phyloP scores from a whole-genome alignment of 1,140 invertebrate species.

The Kradibia gibbosae region DNA sequence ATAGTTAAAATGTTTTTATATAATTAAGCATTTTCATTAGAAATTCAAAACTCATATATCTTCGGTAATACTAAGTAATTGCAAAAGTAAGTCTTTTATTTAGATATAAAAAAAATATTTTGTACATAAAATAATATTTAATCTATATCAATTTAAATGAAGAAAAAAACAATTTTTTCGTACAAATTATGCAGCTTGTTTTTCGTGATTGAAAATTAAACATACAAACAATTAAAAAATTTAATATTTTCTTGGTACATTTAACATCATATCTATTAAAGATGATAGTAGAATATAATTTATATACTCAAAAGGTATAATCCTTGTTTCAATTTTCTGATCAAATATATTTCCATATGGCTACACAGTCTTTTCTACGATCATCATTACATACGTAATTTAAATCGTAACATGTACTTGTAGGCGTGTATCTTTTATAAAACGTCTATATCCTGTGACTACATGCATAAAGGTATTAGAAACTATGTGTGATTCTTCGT shows the following conservation, averaged over 20 bases:
- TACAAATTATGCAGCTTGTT: neutral
- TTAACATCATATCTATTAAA: neutral
- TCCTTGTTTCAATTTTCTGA: slow-evolving; percentile 12
- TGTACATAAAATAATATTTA: neutral
- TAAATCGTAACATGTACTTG: slow-evolving; percentile 26
- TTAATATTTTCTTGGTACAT: neutral
- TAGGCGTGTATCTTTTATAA: slow-evolving; percentile 31
- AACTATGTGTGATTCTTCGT: slow-evolving; percentile 23
- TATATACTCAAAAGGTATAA: slow-evolving; percentile 13
- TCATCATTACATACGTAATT: slow-evolving; percentile 40
- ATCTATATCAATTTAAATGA: neutral
- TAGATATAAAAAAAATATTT: neutral
- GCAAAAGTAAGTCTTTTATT: neutral
- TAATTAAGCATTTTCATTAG: neutral
- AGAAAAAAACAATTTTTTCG: neutral
- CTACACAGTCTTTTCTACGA: neutral
- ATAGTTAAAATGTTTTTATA: neutral
- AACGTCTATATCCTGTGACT: slow-evolving; percentile 36
- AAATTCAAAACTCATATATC: neutral
- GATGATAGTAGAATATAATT: slow-evolving; percentile 19
- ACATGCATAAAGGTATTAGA: neutral
- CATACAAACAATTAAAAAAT: neutral
- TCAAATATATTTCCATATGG: slow-evolving; percentile 36
- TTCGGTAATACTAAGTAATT: neutral
- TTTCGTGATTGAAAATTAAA: slow-evolving; percentile 1